phyloP scores from a whole-genome alignment of 1,140 invertebrate genomes.

The Drosophila ohnishii region DNA sequence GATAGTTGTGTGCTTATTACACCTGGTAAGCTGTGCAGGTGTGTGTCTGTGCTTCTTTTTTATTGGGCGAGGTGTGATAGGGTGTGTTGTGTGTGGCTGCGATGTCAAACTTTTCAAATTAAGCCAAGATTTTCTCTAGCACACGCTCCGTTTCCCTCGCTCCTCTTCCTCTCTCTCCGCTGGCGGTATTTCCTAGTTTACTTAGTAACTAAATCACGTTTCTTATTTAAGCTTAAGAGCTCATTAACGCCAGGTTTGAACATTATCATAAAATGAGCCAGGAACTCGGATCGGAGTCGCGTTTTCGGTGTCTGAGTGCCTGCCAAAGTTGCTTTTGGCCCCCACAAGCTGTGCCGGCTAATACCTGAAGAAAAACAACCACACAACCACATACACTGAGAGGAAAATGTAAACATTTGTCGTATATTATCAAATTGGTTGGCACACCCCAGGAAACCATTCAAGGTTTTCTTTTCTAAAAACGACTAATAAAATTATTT shows the following conservation, averaged over 20 bases:
- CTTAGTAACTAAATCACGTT: slow-evolving; percentile 82
- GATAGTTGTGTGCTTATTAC: slow-evolving; percentile 50
- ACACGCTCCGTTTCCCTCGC: slow-evolving; percentile 2
- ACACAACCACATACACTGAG: slow-evolving; percentile 10
- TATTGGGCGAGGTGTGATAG: slow-evolving; percentile 16
- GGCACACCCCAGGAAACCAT: background rate
- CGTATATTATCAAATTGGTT: background rate
- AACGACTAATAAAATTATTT: background rate
- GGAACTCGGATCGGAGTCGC: slow-evolving; percentile 40
- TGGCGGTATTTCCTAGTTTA: slow-evolving; percentile 70
- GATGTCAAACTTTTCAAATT: slow-evolving; percentile 78
- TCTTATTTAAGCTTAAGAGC: slow-evolving; percentile 82
- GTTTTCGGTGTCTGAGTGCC: slow-evolving; percentile 45
- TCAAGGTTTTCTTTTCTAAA: background rate
- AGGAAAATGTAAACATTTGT: background rate
- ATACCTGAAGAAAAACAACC: slow-evolving; percentile 27
- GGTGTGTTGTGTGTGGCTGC: slow-evolving; percentile 29
- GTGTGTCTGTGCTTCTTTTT: slow-evolving; percentile 16
- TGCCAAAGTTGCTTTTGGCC: slow-evolving; percentile 45
- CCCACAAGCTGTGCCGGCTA: slow-evolving; percentile 35
- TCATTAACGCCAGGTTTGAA: slow-evolving; percentile 78
- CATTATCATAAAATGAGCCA: slow-evolving; percentile 79
- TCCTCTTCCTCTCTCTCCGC: slow-evolving; percentile 8
- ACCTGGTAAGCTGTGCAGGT: slow-evolving; percentile 49
- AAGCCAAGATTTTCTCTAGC: slow-evolving; percentile 70